Conservation (phyloP, 53 echinoderm and acorn worm genomes). For the Echinarachnius parma region DNA sequence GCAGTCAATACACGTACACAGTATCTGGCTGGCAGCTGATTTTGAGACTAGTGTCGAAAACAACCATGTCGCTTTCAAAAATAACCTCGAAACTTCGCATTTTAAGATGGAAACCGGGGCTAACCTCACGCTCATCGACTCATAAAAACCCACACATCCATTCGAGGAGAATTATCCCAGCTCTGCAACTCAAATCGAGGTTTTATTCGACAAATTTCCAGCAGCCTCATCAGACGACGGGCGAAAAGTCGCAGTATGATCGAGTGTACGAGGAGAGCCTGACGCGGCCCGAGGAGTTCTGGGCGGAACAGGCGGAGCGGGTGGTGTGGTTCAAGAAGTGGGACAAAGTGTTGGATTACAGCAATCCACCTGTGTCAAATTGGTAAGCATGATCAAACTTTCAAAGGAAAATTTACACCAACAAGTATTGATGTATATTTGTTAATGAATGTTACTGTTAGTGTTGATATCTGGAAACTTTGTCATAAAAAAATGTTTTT, state of each 20-base stretch:
- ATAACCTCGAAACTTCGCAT: constrained; percentile 16
- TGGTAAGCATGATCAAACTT: constrained; percentile 60
- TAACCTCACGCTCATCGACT: constrained; percentile 10
- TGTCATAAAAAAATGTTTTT: too few species aligned
- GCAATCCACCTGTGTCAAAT: constrained; percentile 60
- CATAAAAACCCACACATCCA: not conserved
- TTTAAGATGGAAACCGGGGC: not conserved
- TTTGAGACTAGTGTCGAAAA: too few species aligned
- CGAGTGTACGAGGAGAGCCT: constrained; percentile 60
- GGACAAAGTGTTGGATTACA: constrained; percentile 70
- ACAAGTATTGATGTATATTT: too few species aligned
- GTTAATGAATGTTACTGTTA: too few species aligned
- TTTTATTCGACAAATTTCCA: constrained; percentile 10
- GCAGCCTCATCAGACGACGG: not conserved
- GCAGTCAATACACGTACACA: too few species aligned
- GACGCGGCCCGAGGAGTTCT: constrained; percentile 69
- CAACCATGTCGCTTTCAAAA: constrained; percentile 8
- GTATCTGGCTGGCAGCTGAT: too few species aligned
- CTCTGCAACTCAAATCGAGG: not conserved
- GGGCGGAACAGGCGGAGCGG: constrained; percentile 80
- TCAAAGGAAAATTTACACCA: too few species aligned
- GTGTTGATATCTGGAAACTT: too few species aligned
- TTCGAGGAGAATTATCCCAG: not conserved
- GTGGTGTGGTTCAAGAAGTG: constrained; percentile 88
- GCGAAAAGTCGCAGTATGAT: constrained; percentile 32